Evolutionary conservation across 2,888 invertebrate genomes (phyloP), one percentile per base, ranked within the genome.

Genomic region (Chloroclysta siterata): DNA sequence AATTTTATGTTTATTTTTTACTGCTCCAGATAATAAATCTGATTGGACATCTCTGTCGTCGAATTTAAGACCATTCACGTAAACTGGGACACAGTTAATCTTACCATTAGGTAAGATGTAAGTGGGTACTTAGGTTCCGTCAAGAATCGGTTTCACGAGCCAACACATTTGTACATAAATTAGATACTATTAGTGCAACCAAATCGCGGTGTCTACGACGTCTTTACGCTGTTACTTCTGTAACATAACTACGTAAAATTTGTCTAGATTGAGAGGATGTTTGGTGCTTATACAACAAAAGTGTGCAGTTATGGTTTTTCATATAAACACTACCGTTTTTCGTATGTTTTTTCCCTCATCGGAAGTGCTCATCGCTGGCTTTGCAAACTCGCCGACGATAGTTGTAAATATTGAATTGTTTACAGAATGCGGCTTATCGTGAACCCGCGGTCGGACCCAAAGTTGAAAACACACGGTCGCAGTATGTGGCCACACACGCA

Each of bases 391-490:
- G 39, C 46, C 55, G 54, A 53, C 61, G 68, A 65, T 63, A 64
- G 70, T 71, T 72, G 70, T 77, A 75, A 77, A 77, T 75, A 75
- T 75, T 72, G 69, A 60, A 75, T 70, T 78, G 74, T 76, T 73
- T 75, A 75, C 74, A 70, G 71, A 65, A 69, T 63, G 60, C 57
- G 68, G 72, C 70, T 77, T 80, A 80, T 76, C 77, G 70, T 53
- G 53, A 56, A 52, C 60, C 63, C 66, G 66, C 68, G 65, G 68
- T 63, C 53, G 48, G 59, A 58, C 54, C 62, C 57, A 57, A 56
- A 39, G 5, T 51, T n/a, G 47, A 15, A 46, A 55, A 58, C 46
- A 58, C 50, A 60, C 46, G 44, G 48, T 11, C 36, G 2, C 13
- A 3, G 28, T 28, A 48, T 28, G 11, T 17, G 0, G 13, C 4